Conservation (phyloP, 2,113 vertebrate species). For the Trinectes maculatus region DNA sequence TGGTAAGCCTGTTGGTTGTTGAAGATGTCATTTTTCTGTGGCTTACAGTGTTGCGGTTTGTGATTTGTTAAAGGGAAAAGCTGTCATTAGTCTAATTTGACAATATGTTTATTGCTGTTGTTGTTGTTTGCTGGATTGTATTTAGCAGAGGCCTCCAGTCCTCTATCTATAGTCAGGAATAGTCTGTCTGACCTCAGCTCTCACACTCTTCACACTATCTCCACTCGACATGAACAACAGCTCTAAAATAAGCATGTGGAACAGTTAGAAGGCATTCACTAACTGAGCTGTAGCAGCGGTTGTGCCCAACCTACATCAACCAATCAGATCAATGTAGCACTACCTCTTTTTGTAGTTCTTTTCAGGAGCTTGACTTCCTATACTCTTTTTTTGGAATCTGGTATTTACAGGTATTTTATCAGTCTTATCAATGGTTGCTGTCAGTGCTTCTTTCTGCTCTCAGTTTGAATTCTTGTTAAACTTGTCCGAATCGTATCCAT, state of each 20-base stretch:
- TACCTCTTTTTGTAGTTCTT: too few relatives aligned
- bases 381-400: too few relatives aligned
- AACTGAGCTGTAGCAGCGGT: background rate
- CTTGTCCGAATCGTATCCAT: background rate
- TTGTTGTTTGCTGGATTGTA: background rate
- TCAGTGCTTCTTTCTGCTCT: background rate
- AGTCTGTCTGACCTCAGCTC: constrained; percentile 6
- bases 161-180: background rate
- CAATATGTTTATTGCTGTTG: background rate
- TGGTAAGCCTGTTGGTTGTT: too few relatives aligned
- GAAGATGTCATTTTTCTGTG: too few relatives aligned
- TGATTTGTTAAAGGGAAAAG: too few relatives aligned
- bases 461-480: background rate
- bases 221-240: constrained; percentile 10
- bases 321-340: too few relatives aligned
- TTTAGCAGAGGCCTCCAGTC: background rate
- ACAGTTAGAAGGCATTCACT: background rate
- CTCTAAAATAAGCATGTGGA: constrained; percentile 5
- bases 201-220: constrained; percentile 6
- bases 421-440: background rate
- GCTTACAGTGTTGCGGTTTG: too few relatives aligned
- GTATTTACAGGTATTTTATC: background rate
- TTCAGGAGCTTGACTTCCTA: too few relatives aligned
- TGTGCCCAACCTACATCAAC: background rate
- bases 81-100: too few relatives aligned